phyloP scores from a whole-genome alignment of 2,113 vertebrate species.

The rat (Rattus norvegicus) region GRCr8 NC_086035.1:21175001-21175500 shows the following conservation, averaged over 20 bases:
- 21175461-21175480: not conserved
- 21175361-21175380: not conserved
- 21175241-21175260: not conserved
- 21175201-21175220: accelerated
- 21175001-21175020: not conserved
- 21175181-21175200: not conserved
- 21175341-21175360: not conserved
- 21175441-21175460: not conserved
- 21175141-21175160: not conserved
- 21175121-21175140: not conserved
- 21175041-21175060: not conserved
- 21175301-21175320: not conserved
- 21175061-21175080: not conserved
- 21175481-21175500: not conserved
- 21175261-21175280: not conserved
- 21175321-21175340: not conserved
- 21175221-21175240: not conserved
- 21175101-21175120: not conserved
- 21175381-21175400: not conserved
- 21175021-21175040: conserved; percentile 37
- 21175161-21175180: not conserved
- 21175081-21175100: not conserved
- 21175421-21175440: not conserved
- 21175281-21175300: not conserved
- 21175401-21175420: accelerated